Base-by-base conservation (phyloP, 2,113 vertebrate species). In the Caranx ignobilis region DNA sequence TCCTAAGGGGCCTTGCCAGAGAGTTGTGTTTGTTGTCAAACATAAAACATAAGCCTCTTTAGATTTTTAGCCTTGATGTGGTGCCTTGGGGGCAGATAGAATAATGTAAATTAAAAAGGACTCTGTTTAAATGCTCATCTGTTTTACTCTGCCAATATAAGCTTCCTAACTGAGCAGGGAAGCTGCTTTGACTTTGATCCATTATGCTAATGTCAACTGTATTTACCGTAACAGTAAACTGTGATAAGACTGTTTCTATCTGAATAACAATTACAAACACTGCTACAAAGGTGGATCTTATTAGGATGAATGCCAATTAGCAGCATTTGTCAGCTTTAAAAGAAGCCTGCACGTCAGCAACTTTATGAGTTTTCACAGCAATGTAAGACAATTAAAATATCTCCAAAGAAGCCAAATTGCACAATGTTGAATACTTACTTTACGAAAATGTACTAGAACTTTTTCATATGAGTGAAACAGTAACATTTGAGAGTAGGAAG, bases 41-140 rank as follows among this genome's bases (percentile, higher is more conserved):
- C 73, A 63, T 74, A 16, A 82, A 66, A 82, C 76, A 66, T 21
- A 64, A 69, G 64, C 75, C 59, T 71, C 57, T 81, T 81, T 60
- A 60, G 59, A 81, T 74, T 85, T 86, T 73, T 64, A 64, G 85
- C 67, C 35, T 74, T 70, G 31, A 71, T 75, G 37, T 13, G 7
- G 54, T 67, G 69, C 80, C 87, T 81, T 63, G 41, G 77, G 73
- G 83, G 61, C 2, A 59, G 61, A 80, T 84, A 73, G 82, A 84
- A 77, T 64, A 66, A 68, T 75, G 81, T 70, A 65, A 89, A 90
- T 87, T 71, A 72, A 70, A 77, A 41, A 84, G 75, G 69, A 59
- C 73, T 84, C 89, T 61, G 80, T 84, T 91, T 75, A 77, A 89
- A 89, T 86, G 81, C 70, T 87, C 87, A 79, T 74, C 70, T 75